Conservation (phyloP, 2,113 vertebrate species). For the Anser brachyrhynchus region DNA sequence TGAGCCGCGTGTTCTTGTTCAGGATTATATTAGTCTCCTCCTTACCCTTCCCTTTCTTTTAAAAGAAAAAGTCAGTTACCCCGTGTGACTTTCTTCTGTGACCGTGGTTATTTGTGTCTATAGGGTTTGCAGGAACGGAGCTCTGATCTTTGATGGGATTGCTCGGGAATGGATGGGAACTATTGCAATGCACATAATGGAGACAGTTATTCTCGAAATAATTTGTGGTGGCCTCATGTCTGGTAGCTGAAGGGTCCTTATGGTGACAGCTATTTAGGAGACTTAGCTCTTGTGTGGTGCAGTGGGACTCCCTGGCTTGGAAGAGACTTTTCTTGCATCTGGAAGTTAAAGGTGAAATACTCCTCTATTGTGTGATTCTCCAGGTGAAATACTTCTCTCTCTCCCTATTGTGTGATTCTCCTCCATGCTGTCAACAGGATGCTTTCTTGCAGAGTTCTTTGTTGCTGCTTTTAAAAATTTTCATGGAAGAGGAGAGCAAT, state of each 20-base stretch:
- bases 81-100: background rate
- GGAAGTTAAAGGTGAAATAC: background rate
- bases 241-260: background rate
- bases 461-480: conserved; percentile 29
- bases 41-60: background rate
- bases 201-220: background rate
- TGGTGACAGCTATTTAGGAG: background rate
- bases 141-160: background rate
- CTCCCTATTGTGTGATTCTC: background rate
- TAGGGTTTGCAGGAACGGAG: background rate
- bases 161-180: background rate
- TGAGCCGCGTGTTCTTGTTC: background rate
- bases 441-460: conserved; percentile 26
- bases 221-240: background rate
- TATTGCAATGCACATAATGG: background rate
- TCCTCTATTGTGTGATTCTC: background rate
- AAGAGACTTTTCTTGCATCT: background rate
- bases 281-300: background rate
- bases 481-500: conserved; percentile 58
- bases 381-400: background rate
- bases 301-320: background rate
- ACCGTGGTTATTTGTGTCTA: background rate
- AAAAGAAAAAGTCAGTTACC: background rate
- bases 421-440: background rate
- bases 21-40: background rate